These are phyloP conservation scores for Temnothorax rugatulus DNA, from an alignment of 2,888 invertebrate species.

Conservation along the genomic window DNA sequence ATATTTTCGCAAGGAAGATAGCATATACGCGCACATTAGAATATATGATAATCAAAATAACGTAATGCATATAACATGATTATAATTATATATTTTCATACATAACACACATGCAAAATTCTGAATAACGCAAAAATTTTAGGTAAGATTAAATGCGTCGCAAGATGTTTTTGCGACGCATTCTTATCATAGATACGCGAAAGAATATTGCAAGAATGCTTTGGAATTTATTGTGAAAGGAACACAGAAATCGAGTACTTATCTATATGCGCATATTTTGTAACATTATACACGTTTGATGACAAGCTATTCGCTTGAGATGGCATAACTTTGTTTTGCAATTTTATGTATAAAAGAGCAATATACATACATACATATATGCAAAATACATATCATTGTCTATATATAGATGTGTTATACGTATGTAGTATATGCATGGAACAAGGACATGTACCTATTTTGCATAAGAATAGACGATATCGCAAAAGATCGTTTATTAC, in stretches of 20 bases:
- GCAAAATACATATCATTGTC: no score
- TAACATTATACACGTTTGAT: conserved; percentile 12
- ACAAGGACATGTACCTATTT: background rate
- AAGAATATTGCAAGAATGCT: background rate
- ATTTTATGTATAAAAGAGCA: conserved; percentile 24
- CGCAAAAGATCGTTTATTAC: conserved; percentile 9
- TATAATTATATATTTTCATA: background rate
- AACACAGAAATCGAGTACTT: background rate
- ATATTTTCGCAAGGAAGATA: background rate
- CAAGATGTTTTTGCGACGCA: background rate
- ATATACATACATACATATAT: background rate
- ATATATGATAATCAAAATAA: conserved; percentile 1
- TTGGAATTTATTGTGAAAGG: conserved; percentile 19
- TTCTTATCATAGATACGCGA: background rate
- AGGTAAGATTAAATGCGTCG: background rate
- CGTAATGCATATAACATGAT: background rate
- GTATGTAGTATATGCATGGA: no score
- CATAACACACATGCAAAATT: background rate
- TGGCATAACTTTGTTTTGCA: conserved; percentile 1
- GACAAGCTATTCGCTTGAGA: background rate
- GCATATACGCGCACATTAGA: background rate
- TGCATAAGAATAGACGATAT: conserved; percentile 38
- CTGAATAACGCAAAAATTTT: background rate
- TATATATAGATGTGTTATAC: no score
- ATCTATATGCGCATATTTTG: background rate